Conservation (phyloP, 1,140 invertebrate species). For the Cheumatopsyche charites region DNA sequence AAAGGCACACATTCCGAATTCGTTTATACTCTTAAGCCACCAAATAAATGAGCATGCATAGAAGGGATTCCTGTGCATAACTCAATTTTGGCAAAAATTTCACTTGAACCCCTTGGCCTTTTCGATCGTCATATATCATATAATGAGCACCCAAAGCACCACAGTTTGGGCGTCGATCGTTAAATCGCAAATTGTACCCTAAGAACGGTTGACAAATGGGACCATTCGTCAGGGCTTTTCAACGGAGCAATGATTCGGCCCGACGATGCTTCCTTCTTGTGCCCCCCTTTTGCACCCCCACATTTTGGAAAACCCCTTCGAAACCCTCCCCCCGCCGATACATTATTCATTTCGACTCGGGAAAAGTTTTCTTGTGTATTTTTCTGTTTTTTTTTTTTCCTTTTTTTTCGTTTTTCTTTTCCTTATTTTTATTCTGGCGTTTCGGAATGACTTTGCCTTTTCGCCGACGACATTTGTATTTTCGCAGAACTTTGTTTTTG, state of each 20-base stretch:
- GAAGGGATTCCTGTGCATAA: too few species aligned
- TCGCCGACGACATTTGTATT: slow-evolving; percentile 29
- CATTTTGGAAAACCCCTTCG: neutral
- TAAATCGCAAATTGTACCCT: slow-evolving; percentile 29
- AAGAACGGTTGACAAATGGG: slow-evolving; percentile 33
- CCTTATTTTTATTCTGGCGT: neutral
- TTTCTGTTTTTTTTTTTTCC: slow-evolving; percentile 12
- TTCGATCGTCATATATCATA: too few species aligned
- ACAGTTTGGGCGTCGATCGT: slow-evolving; percentile 17
- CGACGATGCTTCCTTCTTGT: neutral
- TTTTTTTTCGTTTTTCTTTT: neutral
- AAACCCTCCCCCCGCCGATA: slow-evolving; percentile 5
- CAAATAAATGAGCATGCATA: too few species aligned
- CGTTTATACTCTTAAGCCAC: too few species aligned
- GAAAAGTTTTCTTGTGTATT: slow-evolving; percentile 12
- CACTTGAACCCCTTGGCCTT: too few species aligned
- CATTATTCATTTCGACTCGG: slow-evolving; percentile 35
- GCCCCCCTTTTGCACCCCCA: neutral
- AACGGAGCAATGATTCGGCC: slow-evolving; percentile 25
- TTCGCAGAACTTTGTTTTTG: slow-evolving; percentile 26
- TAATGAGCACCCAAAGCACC: too few species aligned
- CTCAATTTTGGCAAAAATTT: too few species aligned
- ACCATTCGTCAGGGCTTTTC: slow-evolving; percentile 31
- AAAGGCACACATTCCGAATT: too few species aligned
- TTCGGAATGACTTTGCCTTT: slow-evolving; percentile 34